These are phyloP conservation scores for Motacilla alba DNA, from an alignment of 2,113 vertebrate species.

Conservation along the genomic window DNA sequence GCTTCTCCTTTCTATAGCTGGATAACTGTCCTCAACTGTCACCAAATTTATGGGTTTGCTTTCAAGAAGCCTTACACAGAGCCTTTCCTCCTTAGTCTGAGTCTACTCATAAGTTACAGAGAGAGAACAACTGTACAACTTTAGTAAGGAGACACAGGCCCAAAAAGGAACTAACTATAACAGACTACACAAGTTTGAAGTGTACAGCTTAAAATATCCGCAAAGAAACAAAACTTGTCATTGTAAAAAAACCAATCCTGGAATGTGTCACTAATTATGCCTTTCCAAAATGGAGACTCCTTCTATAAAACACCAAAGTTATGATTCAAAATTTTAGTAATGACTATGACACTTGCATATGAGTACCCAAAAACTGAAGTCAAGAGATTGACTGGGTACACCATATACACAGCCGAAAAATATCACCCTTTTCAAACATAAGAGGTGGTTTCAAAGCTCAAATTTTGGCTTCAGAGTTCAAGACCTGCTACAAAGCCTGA, in stretches of 20 bases:
- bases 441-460: constrained; percentile 24
- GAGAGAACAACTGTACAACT: background rate
- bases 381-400: background rate
- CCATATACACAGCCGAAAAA: background rate
- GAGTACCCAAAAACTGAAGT: background rate
- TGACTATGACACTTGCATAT: background rate
- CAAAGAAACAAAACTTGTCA: background rate
- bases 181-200: background rate
- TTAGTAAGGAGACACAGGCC: background rate
- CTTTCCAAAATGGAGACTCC: background rate
- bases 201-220: background rate
- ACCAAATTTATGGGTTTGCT: background rate
- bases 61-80: background rate
- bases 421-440: background rate
- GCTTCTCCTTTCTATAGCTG: background rate
- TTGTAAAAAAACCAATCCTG: background rate
- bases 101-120: background rate
- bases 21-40: background rate
- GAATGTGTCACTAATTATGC: background rate
- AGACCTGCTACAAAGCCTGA: constrained; percentile 1
- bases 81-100: background rate
- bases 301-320: background rate
- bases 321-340: background rate
- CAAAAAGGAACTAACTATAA: background rate
- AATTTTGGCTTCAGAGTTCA: constrained; percentile 1